A percentile compares a stretch with the other conserved stretches of the same genome.
phyloP scores from a whole-genome alignment of 2,797 vertebrate species.

The Pseudotriccus pelzelni region DNA sequence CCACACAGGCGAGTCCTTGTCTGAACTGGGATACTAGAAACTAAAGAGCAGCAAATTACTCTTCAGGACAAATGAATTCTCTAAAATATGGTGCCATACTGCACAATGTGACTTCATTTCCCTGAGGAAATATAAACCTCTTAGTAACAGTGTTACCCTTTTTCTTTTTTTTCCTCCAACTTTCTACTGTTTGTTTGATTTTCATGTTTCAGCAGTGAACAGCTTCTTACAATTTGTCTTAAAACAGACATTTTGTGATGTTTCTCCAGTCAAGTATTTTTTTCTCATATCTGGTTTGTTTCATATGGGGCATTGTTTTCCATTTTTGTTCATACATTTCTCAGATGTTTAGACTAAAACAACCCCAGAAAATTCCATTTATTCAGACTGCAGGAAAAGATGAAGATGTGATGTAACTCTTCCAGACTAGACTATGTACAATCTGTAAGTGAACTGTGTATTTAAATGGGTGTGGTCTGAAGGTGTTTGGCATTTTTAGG shows the following conservation, averaged over 20 bases:
- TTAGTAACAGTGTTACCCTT: background rate
- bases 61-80: background rate
- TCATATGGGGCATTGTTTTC: background rate
- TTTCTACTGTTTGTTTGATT: background rate
- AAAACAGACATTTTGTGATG: background rate
- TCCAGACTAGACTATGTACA: background rate
- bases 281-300: slow-evolving; percentile 5
- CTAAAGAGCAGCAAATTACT: background rate
- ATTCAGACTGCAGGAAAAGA: background rate
- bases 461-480: background rate
- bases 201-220: background rate
- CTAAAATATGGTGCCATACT: background rate
- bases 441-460: background rate
- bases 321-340: background rate
- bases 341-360: background rate
- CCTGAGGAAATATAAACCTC: background rate
- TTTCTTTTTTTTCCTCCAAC: background rate
- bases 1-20: fast-evolving
- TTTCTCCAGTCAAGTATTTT: background rate
- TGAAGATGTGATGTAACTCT: background rate
- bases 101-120: background rate
- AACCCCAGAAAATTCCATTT: background rate
- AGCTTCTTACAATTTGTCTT: background rate
- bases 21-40: background rate
- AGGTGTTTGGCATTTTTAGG: background rate